These are phyloP conservation scores for Phalera bucephala DNA, from an alignment of 2,888 invertebrate species.

Conservation along the genomic window DNA sequence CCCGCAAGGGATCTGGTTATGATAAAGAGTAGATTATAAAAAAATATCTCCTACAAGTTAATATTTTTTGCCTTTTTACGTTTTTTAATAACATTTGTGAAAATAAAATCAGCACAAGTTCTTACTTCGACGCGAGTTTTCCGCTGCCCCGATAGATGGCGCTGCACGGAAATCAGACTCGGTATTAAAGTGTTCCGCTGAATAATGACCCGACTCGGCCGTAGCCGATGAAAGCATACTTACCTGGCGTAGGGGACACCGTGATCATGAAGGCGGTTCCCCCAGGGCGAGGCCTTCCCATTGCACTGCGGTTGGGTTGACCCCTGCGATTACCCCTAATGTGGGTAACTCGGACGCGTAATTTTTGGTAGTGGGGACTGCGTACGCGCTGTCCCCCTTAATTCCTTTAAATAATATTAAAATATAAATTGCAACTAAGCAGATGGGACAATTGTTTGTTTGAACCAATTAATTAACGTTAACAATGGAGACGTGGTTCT, in stretches of 20 bases:
- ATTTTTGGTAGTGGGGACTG: conserved; percentile 4
- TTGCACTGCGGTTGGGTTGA: conserved; percentile 4
- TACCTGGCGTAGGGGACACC: conserved; percentile 9
- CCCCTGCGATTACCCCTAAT: conserved; percentile 6
- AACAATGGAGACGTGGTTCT: too few species aligned
- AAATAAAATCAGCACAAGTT: too few species aligned
- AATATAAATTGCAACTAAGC: too few species aligned
- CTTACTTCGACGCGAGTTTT: not conserved
- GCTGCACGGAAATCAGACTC: not conserved
- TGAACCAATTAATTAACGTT: too few species aligned
- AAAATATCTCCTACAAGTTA: too few species aligned
- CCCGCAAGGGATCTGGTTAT: too few species aligned
- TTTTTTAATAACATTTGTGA: too few species aligned
- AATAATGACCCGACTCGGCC: not conserved
- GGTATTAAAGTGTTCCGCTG: not conserved
- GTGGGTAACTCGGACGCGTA: conserved; percentile 3
- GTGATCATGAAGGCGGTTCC: conserved; percentile 8
- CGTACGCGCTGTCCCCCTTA: not conserved
- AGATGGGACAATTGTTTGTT: too few species aligned
- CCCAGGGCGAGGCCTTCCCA: conserved; percentile 5
- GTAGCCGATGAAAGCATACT: conserved; percentile 2
- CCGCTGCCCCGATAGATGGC: not conserved
- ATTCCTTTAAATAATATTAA: too few species aligned
- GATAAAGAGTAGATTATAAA: too few species aligned
- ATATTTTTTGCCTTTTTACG: too few species aligned